Evolutionary conservation across 2,797 vertebrate genomes (phyloP).

Genomic region (Silurus aristotelis): DNA sequence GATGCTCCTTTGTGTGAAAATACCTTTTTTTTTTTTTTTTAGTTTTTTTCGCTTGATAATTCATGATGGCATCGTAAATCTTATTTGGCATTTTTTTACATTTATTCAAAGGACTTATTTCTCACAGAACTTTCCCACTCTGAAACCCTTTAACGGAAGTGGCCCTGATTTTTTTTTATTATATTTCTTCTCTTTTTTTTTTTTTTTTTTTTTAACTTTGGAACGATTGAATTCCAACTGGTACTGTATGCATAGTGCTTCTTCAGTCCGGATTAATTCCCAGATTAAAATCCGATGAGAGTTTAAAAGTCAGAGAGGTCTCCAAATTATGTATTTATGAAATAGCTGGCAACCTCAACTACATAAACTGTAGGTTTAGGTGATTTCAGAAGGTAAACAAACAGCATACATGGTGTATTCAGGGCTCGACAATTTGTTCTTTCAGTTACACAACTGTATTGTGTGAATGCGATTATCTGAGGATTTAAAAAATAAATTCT

Average conservation of each 20-base stretch:
- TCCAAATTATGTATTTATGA: not conserved
- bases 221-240: not conserved
- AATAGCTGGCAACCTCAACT: not conserved
- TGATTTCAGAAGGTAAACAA: not conserved
- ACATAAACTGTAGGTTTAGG: not conserved
- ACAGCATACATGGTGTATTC: not conserved
- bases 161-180: not conserved
- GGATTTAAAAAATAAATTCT: not conserved
- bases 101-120: not conserved
- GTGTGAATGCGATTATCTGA: not conserved
- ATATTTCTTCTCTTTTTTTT: not conserved
- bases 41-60: not conserved
- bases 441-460: not conserved
- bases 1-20: not conserved
- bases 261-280: not conserved
- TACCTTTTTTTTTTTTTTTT: no score
- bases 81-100: not conserved
- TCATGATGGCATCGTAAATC: not conserved
- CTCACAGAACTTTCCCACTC: not conserved
- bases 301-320: no score
- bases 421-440: no score
- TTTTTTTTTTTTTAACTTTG: not conserved
- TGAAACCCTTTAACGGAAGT: not conserved
- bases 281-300: not conserved
- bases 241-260: not conserved